Percentiles rank a stretch among this genome's conserved stretches.
Evolutionary conservation across 2,888 invertebrate genomes (phyloP).

Genomic region (Parnassius mnemosyne): DNA sequence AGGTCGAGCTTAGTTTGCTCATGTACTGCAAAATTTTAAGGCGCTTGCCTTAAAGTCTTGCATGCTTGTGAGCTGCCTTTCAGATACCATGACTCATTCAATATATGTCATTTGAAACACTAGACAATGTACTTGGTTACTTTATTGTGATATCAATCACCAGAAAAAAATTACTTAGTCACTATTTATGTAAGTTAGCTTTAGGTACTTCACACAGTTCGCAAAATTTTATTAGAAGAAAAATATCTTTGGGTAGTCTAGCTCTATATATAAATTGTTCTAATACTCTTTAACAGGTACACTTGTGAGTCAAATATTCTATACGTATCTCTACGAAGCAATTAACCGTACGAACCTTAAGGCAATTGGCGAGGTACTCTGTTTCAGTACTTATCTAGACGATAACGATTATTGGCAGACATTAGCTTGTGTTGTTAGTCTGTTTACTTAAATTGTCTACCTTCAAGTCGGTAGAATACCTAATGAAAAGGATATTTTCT

Average conservation of each 20-base stretch:
- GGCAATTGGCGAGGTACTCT: slow-evolving; percentile 61
- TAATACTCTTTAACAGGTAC: neutral
- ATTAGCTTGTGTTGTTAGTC: slow-evolving; percentile 60
- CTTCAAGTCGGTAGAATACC: slow-evolving; percentile 50
- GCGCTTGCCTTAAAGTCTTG: too few relatives aligned
- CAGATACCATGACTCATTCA: too few relatives aligned
- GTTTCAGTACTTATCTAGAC: slow-evolving; percentile 59
- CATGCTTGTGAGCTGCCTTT: too few relatives aligned
- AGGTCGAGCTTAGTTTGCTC: too few relatives aligned
- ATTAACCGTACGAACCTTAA: slow-evolving; percentile 58
- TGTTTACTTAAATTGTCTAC: slow-evolving; percentile 46
- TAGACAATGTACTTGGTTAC: too few relatives aligned
- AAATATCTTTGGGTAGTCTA: neutral
- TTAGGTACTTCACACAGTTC: too few relatives aligned
- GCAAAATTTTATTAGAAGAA: neutral
- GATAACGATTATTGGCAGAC: slow-evolving; percentile 70
- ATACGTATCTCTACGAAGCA: slow-evolving; percentile 37
- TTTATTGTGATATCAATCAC: too few relatives aligned
- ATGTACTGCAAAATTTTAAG: too few relatives aligned
- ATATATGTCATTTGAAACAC: too few relatives aligned
- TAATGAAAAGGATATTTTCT: slow-evolving; percentile 39
- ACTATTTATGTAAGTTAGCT: too few relatives aligned
- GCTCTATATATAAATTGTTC: too few relatives aligned
- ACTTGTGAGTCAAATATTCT: slow-evolving; percentile 15
- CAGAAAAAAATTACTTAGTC: too few relatives aligned